phyloP scores from a whole-genome alignment of 2,113 vertebrate genomes.

The Neotoma lepida region DNA sequence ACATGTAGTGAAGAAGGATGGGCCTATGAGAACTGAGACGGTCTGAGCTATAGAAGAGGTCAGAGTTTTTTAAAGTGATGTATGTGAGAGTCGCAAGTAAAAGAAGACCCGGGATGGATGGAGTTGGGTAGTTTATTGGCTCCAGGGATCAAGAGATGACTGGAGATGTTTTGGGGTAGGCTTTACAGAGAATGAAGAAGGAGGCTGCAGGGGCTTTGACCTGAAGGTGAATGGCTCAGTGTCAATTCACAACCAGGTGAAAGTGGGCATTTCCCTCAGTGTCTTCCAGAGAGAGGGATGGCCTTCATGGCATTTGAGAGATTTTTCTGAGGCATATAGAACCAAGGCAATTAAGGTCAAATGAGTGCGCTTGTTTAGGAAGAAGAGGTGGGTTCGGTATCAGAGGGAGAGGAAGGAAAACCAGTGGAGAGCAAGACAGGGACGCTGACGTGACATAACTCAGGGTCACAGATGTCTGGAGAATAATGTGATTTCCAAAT shows the following conservation, averaged over 20 bases:
- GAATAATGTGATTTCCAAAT: neutral
- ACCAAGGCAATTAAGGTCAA: neutral
- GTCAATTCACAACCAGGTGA: neutral
- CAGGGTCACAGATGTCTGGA: neutral
- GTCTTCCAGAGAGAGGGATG: neutral
- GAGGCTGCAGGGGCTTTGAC: neutral
- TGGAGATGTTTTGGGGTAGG: neutral
- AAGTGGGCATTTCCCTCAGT: neutral
- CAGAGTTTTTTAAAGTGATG: neutral
- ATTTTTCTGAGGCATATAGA: no score
- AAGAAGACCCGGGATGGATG: neutral
- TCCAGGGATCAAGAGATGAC: neutral
- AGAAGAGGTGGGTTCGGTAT: neutral
- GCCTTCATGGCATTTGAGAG: no score
- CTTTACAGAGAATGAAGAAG: no score
- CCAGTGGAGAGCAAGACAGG: accelerated
- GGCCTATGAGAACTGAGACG: no score
- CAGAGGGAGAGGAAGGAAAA: neutral
- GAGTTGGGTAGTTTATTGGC: neutral
- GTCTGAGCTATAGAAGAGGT: neutral
- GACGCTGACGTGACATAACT: neutral
- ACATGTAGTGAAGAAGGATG: neutral
- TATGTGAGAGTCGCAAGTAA: neutral
- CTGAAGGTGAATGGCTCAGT: neutral
- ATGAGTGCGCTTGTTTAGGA: neutral